Evolutionary conservation across 2,797 vertebrate genomes (phyloP).

Genomic region (Malacoctenus gilli): DNA sequence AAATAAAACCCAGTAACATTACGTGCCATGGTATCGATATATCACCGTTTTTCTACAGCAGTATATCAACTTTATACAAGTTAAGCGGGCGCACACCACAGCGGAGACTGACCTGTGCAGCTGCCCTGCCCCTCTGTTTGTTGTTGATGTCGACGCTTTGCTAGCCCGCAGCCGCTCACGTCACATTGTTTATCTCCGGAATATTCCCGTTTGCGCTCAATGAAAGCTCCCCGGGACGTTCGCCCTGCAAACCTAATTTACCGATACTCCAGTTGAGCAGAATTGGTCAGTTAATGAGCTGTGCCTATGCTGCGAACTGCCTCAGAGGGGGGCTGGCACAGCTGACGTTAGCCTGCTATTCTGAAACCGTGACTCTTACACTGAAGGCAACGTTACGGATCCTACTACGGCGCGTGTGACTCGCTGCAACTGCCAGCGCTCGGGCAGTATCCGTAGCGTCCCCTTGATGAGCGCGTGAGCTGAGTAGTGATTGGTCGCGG

Average conservation of each 20-base stretch:
- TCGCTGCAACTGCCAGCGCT: no score
- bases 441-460: no score
- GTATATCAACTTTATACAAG: conserved; percentile 8
- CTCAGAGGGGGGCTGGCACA: conserved; percentile 1
- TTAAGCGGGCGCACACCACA: neutral
- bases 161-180: conserved; percentile 23
- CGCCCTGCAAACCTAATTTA: neutral
- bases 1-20: no score
- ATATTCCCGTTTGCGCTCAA: neutral
- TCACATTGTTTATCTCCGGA: neutral
- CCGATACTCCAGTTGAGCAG: neutral
- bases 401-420: no score
- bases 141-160: conserved; percentile 47
- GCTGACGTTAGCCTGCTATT: conserved; percentile 19
- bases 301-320: neutral
- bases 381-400: no score
- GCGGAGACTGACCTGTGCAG: conserved; percentile 36
- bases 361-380: conserved; percentile 9
- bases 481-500: no score
- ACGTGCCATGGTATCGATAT: neutral
- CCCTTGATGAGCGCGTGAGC: no score
- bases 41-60: neutral
- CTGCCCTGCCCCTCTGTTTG: conserved; percentile 51
- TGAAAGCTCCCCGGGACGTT: neutral
- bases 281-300: neutral